phyloP scores from a whole-genome alignment of 2,113 vertebrate species.

The Tyto alba region DNA sequence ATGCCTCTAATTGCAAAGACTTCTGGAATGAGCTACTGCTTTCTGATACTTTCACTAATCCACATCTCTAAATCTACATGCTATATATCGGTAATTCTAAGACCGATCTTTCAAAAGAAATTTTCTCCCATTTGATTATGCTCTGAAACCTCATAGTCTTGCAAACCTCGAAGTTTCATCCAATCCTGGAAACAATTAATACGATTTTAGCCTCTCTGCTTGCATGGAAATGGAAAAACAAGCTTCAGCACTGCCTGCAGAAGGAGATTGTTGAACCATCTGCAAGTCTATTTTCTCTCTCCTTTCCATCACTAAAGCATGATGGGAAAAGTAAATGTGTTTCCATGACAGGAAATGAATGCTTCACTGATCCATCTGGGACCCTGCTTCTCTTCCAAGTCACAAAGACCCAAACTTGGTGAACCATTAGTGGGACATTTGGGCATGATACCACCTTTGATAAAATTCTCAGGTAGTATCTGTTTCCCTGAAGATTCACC shows the following conservation, averaged over 20 bases:
- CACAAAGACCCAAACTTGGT: background rate
- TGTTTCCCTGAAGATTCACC: background rate
- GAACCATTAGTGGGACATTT: background rate
- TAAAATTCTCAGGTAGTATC: background rate
- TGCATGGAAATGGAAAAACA: background rate
- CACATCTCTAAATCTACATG: background rate
- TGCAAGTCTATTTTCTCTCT: background rate
- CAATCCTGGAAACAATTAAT: background rate
- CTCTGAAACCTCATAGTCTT: background rate
- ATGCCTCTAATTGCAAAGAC: background rate
- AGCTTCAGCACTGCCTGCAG: background rate
- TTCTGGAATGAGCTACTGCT: background rate
- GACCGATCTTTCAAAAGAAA: background rate
- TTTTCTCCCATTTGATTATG: background rate
- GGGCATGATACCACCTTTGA: background rate
- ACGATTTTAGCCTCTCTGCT: background rate
- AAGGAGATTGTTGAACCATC: background rate
- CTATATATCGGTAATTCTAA: background rate
- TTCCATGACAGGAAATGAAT: background rate
- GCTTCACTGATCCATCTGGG: background rate
- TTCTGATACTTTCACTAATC: background rate
- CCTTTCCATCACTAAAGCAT: background rate
- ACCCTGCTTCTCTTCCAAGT: background rate
- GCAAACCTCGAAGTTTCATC: background rate
- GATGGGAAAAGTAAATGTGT: background rate